phyloP scores from a whole-genome alignment of 2,113 vertebrate genomes.

The Anser brachyrhynchus region DNA sequence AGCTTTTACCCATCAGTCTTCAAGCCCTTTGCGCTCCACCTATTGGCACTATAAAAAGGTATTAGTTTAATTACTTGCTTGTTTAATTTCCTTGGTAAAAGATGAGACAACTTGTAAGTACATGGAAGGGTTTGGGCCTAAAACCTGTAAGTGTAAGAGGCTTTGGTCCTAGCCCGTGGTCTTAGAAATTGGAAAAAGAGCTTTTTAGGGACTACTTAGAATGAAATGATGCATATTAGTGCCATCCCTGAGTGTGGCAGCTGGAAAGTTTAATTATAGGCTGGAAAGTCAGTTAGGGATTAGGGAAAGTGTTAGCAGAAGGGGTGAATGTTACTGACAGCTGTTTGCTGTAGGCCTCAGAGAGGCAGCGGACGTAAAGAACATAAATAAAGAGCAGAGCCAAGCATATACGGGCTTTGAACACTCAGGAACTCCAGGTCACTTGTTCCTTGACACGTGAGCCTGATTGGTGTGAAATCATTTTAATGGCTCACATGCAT shows the following conservation, averaged over 20 bases:
- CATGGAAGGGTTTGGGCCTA: not conserved
- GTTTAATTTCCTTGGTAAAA: not conserved
- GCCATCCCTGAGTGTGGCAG: constrained; percentile 60
- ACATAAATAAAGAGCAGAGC: constrained; percentile 40
- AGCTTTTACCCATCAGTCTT: not conserved
- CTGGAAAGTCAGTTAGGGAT: constrained; percentile 75
- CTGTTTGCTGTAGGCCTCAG: constrained; percentile 71
- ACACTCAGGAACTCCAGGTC: not conserved
- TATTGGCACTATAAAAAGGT: not conserved
- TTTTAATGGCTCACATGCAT: not conserved
- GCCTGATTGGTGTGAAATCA: not conserved
- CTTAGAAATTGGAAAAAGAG: constrained; percentile 19
- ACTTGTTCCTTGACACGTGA: not conserved
- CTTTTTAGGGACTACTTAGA: constrained; percentile 24
- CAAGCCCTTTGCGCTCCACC: not conserved
- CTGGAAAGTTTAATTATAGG: constrained; percentile 83
- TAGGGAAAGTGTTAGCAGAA: constrained; percentile 72
- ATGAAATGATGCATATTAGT: constrained; percentile 22
- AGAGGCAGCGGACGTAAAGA: constrained; percentile 30
- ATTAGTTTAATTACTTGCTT: not conserved
- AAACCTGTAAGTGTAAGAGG: not conserved
- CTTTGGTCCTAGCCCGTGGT: not conserved
- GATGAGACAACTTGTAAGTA: not conserved
- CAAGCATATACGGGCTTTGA: constrained; percentile 24
- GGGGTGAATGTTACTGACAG: constrained; percentile 73